Evolutionary conservation across 2,888 invertebrate species (phyloP).

Genomic region (Trichogramma evanescens): DNA sequence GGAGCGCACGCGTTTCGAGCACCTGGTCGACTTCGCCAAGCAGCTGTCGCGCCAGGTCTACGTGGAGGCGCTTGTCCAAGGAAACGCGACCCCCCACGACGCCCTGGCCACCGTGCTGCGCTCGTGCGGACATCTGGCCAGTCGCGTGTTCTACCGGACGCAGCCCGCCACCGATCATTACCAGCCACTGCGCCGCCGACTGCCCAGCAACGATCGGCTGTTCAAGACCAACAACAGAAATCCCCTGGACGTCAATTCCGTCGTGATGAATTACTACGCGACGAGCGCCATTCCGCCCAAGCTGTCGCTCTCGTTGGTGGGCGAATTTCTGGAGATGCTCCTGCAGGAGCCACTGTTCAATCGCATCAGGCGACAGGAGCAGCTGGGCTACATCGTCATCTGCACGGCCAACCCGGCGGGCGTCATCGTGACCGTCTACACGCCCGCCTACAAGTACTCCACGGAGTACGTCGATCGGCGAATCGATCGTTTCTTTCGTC

Average conservation of each 20-base stretch:
- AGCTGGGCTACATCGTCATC: conserved; percentile 80
- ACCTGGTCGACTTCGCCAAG: conserved; percentile 57
- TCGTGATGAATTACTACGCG: conserved; percentile 83
- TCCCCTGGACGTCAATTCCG: conserved; percentile 67
- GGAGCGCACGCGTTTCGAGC: conserved; percentile 51
- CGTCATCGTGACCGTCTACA: conserved; percentile 69
- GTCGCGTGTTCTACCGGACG: conserved; percentile 53
- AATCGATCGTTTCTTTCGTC: conserved; percentile 64
- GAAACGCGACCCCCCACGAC: conserved; percentile 65
- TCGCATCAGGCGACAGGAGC: conserved; percentile 76
- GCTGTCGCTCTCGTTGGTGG: conserved; percentile 53
- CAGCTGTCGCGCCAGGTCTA: conserved; percentile 58
- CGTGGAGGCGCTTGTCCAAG: conserved; percentile 70
- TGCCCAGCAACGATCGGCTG: conserved; percentile 32
- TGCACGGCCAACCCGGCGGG: conserved; percentile 67
- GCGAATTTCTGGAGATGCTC: conserved; percentile 66
- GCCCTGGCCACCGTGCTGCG: conserved; percentile 53
- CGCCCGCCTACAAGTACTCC: conserved; percentile 65
- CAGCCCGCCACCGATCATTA: conserved; percentile 31
- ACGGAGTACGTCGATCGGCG: conserved; percentile 63
- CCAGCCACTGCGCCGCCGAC: conserved; percentile 50
- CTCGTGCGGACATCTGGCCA: conserved; percentile 51
- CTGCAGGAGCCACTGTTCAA: conserved; percentile 87
- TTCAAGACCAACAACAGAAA: conserved; percentile 56
- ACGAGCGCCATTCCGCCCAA: conserved; percentile 58